A percentile compares a stretch with the other conserved stretches of the same genome.
These are phyloP conservation scores for Apogon talboti DNA, from an alignment of 2,797 vertebrate species.

Conservation along the genomic window DNA sequence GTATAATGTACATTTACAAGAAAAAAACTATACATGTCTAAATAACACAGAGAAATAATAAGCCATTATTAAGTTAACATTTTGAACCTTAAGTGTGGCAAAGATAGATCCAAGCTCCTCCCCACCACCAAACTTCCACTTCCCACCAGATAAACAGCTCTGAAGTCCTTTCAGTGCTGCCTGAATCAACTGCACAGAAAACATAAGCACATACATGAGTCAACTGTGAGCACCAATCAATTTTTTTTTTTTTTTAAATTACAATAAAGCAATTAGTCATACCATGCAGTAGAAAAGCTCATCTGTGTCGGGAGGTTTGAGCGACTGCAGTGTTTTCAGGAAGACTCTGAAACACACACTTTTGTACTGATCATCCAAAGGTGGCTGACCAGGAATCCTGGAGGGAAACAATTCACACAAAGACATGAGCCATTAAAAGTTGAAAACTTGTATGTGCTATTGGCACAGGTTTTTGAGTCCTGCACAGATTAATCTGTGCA, in stretches of 20 bases:
- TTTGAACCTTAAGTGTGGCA: slow-evolving; percentile 91
- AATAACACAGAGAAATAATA: background rate
- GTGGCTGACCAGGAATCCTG: slow-evolving; percentile 90
- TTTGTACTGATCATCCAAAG: slow-evolving; percentile 91
- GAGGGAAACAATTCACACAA: background rate
- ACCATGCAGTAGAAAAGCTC: slow-evolving; percentile 93
- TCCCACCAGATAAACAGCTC: slow-evolving; percentile 91
- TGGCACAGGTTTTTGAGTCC: too few species aligned
- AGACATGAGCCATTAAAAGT: too few species aligned
- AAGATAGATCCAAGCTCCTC: slow-evolving; percentile 92
- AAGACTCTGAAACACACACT: slow-evolving; percentile 89
- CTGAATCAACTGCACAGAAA: slow-evolving; percentile 87
- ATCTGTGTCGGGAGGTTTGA: slow-evolving; percentile 85
- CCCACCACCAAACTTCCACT: slow-evolving; percentile 88
- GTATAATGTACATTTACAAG: background rate
- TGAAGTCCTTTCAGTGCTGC: slow-evolving; percentile 93
- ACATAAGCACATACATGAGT: background rate
- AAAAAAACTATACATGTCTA: background rate
- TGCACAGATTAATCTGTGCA: too few species aligned
- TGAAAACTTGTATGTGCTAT: too few species aligned
- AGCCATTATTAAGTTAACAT: background rate
- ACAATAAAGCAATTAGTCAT: slow-evolving; percentile 25
- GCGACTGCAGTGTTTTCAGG: slow-evolving; percentile 87
- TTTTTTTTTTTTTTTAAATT: background rate
- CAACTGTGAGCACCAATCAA: background rate